phyloP scores from a whole-genome alignment of 23 tunicate genomes.

The Phallusia fumigata region DNA sequence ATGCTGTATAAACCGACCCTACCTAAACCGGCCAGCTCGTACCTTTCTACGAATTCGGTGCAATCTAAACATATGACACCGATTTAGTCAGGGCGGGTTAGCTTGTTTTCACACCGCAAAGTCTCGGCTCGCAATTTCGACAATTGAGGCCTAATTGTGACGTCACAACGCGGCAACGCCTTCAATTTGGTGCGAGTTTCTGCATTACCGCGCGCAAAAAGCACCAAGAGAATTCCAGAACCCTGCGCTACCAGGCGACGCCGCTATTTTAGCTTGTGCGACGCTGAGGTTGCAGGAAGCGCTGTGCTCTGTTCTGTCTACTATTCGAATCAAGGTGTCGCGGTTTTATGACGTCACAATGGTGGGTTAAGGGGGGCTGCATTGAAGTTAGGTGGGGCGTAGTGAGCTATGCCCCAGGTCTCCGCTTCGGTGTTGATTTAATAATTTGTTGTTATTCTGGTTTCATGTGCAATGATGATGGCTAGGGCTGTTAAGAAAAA shows the following conservation, averaged over 20 bases:
- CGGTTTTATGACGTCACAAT: slow-evolving; percentile 11
- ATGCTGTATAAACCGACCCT: not conserved
- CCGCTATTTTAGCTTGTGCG: not conserved
- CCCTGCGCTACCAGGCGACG: not conserved
- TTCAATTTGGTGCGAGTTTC: slow-evolving; percentile 16
- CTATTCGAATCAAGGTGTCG: not conserved
- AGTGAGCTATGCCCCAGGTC: not conserved
- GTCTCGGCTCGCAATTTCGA: not conserved
- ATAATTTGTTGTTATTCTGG: too few species aligned
- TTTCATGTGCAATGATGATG: too few species aligned
- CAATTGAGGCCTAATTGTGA: slow-evolving; percentile 11
- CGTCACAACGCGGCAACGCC: slow-evolving; percentile 26
- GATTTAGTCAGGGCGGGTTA: not conserved
- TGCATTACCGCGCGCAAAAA: not conserved
- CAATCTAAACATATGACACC: not conserved
- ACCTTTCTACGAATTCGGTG: too few species aligned
- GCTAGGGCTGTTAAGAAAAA: too few species aligned
- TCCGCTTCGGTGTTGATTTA: too few species aligned
- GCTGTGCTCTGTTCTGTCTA: not conserved
- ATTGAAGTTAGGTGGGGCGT: not conserved
- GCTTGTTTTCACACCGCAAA: not conserved
- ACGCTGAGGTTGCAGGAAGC: not conserved
- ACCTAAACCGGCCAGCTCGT: not conserved
- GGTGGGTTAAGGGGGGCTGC: not conserved
- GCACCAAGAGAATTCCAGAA: not conserved